These are phyloP conservation scores for Alligator sinensis DNA, from an alignment of 2,113 vertebrate genomes.

Conservation along the genomic window DNA sequence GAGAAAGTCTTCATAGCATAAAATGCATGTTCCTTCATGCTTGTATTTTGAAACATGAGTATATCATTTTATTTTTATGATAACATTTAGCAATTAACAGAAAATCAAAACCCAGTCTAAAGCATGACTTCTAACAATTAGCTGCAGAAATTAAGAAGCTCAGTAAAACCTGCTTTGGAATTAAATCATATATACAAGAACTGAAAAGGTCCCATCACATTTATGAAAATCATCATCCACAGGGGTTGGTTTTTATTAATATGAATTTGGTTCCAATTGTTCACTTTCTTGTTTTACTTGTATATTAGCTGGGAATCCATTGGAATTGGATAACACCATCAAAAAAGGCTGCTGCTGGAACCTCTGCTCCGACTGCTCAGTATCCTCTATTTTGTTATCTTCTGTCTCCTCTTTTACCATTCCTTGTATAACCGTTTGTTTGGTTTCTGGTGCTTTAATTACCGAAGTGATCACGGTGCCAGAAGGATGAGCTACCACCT, in stretches of 20 bases:
- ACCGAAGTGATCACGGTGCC: conserved; percentile 86
- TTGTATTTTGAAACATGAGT: conserved; percentile 71
- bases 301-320: conserved; percentile 73
- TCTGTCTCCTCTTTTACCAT: conserved; percentile 49
- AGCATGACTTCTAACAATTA: conserved; percentile 74
- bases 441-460: conserved; percentile 85
- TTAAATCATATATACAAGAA: conserved; percentile 70
- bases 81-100: conserved; percentile 63
- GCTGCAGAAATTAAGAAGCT: conserved; percentile 72
- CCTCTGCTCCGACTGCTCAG: conserved; percentile 65
- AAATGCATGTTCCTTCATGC: conserved; percentile 79
- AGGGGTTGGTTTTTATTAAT: conserved; percentile 62
- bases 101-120: conserved; percentile 76
- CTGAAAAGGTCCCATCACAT: conserved; percentile 74
- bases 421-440: conserved; percentile 57
- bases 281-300: conserved; percentile 80
- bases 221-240: conserved; percentile 72
- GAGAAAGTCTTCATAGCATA: conserved; percentile 73
- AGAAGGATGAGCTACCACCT: conserved; percentile 78
- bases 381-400: conserved; percentile 53
- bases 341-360: conserved; percentile 82
- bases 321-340: conserved; percentile 82
- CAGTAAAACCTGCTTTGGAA: conserved; percentile 70
- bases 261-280: conserved; percentile 74
- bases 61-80: conserved; percentile 47